Evolutionary conservation across 2,888 invertebrate genomes (phyloP), one percentile per base, ranked within the genome.

Genomic region (Drosophila diplacantha): DNA sequence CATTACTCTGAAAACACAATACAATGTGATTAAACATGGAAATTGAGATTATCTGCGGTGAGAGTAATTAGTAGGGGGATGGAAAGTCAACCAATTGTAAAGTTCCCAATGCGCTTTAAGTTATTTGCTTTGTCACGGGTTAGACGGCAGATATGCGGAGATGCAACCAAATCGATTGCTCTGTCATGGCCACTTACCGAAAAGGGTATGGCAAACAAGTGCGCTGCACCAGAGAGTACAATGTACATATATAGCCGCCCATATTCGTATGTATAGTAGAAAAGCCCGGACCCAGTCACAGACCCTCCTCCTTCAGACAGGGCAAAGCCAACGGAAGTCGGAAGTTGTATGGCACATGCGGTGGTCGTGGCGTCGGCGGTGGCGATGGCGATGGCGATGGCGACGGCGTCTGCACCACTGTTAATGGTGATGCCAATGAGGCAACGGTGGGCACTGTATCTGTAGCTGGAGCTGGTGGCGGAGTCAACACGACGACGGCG

Each of bases 291-390:
- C 32, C 34, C 35, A 50, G 56, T 31, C 51, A 29, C 39, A 34
- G 46, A 47, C 39, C 34, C 38, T 29, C 34, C 38, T 29, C 34
- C 37, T 57, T 37, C 66, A 59, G 54, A 31, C 44, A 52, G 46
- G 72, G 66, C 71, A 57, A 58, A 68, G 71, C 68, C 82, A 68
- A 62, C 74, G 84, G 80, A 79, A 78, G 74, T 72, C 79, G 82
- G 82, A 81, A 72, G 80, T 79, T 81, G 82, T 83, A 83, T 68
- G 76, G 68, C 83, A 75, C 75, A 81, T 81, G 80, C 76, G 79
- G 76, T 65, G 59, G 52, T 38, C 32, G 53, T 22, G 24, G 39
- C 44, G 55, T 24, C 50, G 58, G 49, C 29, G 44, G 38, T 35
- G 58, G 56, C 49, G 53, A 49, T 39, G 52, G 61, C 56, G 58